phyloP scores from a whole-genome alignment of 1,140 invertebrate genomes.

The Mactra quadrangularis region DNA sequence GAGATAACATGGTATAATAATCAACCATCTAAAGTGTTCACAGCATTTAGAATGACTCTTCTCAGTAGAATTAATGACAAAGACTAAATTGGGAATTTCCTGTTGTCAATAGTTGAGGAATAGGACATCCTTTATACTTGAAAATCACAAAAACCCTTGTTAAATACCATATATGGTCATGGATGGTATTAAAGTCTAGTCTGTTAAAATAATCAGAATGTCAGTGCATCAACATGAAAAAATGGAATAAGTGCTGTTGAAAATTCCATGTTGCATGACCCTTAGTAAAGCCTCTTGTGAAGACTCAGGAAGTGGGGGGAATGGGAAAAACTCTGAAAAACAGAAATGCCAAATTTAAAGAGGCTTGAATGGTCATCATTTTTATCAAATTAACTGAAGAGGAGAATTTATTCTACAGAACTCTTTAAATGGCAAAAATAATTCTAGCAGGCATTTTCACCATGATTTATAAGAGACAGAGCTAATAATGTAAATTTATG shows the following conservation, averaged over 20 bases:
- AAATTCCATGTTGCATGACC: no score
- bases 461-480: no score
- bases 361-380: conserved; percentile 13
- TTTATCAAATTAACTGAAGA: background rate
- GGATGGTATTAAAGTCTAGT: background rate
- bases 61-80: conserved; percentile 36
- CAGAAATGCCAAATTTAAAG: conserved; percentile 43
- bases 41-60: background rate
- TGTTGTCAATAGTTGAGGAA: conserved; percentile 29
- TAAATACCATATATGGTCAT: conserved; percentile 52
- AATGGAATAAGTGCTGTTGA: no score
- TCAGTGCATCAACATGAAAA: background rate
- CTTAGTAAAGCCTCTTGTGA: no score
- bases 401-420: background rate
- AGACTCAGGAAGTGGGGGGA: no score
- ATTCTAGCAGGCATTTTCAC: background rate
- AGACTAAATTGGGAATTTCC: conserved; percentile 52
- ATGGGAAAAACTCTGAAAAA: conserved; percentile 3
- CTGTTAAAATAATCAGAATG: background rate
- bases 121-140: conserved; percentile 42
- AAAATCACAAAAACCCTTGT: conserved; percentile 35
- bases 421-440: background rate
- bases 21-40: no score
- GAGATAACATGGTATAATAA: no score
- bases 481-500: no score